Base-by-base conservation (phyloP, 2,113 vertebrate species). In the Sula dactylatra region DNA sequence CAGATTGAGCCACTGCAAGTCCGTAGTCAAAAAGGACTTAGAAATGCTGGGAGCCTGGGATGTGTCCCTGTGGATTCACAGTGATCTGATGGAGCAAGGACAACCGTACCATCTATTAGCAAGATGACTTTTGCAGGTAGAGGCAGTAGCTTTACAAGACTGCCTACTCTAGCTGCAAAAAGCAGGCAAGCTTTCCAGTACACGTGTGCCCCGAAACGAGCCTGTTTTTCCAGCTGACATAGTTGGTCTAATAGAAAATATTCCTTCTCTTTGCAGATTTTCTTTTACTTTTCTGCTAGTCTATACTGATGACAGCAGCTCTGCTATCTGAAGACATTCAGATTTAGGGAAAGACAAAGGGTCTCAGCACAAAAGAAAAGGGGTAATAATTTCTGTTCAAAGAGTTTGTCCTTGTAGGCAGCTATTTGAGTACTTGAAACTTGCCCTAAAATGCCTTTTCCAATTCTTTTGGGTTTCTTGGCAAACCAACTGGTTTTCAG, bases 161-260 rank as follows among this genome's bases (percentile, higher is more conserved):
- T 47, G 44, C 12, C 72, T 65, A 6, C 12, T 73, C 31, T 6
- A 81, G 88, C 42, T 86, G 80, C 59, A 49, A 26, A 56, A 78
- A 66, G 40, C 55, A 58, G 49, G 25, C 77, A 81, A 42, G 45
- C 10, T 78, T 81, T 66, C 26, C 77, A 32, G 26, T 7, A 9
- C 0, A 3, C 3, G 0, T 65, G 32, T 56, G 11, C 21, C 47
- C 26, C 45, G 17, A 78, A 93, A 22, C 4, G 16, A 2, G 22
- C 11, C 29, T 47, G 38, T 4, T 87, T 50, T 74, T 34, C 56
- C 62, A 56, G 1, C 56, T 72, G 36, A 25, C 9, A 0, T 18
- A 3, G 13, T 20, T 38, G 54, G 21, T 73, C 27, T 91, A 16
- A 36, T 9, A 71, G 29, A 29, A 90, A 72, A 85, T 52, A 69